These are phyloP conservation scores for Mirounga angustirostris DNA, from an alignment of 2,113 vertebrate genomes.

Conservation along the genomic window DNA sequence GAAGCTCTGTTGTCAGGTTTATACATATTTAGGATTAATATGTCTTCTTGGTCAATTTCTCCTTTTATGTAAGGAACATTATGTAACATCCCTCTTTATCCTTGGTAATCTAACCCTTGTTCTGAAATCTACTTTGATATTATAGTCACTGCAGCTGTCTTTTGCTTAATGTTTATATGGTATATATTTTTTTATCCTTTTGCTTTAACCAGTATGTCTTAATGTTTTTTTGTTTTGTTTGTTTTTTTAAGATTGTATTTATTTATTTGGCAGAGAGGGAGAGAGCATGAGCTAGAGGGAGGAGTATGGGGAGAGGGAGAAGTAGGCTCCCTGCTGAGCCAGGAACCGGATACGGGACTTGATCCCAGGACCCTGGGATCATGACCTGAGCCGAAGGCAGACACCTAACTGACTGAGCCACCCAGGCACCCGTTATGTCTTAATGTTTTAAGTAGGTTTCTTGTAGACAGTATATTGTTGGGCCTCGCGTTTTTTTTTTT, in stretches of 20 bases:
- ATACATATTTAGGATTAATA: neutral
- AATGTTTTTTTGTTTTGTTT: neutral
- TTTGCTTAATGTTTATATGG: neutral
- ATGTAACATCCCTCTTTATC: neutral
- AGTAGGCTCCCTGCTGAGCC: neutral
- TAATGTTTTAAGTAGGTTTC: neutral
- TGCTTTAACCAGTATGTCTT: conserved; percentile 1
- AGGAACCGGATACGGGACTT: neutral
- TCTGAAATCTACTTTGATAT: neutral
- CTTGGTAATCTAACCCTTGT: neutral
- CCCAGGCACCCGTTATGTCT: neutral
- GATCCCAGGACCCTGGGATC: neutral
- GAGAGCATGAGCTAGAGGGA: neutral
- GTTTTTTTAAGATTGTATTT: neutral
- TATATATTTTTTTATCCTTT: neutral
- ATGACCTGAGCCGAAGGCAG: neutral
- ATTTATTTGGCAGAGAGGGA: neutral
- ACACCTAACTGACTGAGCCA: neutral
- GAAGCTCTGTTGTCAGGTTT: neutral
- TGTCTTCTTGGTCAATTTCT: neutral
- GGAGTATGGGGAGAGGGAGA: neutral
- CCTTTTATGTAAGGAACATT: neutral
- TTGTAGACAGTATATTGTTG: neutral
- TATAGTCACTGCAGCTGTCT: neutral
- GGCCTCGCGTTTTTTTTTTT: neutral